Percentiles rank a stretch among this genome's conserved stretches.
Evolutionary conservation across 2,888 invertebrate species (phyloP).

Genomic region (Odontomyia ornata): DNA sequence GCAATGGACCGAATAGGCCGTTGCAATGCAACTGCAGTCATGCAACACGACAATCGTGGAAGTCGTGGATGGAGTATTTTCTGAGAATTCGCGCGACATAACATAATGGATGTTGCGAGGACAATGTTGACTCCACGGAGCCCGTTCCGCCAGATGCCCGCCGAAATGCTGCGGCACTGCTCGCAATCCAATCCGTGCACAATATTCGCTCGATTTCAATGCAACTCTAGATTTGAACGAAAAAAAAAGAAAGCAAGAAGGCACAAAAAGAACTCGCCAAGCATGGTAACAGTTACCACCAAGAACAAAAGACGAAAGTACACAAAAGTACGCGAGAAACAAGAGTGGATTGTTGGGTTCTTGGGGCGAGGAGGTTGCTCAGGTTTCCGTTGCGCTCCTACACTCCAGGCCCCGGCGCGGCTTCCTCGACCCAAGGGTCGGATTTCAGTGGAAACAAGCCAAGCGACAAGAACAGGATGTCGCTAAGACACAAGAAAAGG

Average conservation of each 20-base stretch:
- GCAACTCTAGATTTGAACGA: neutral
- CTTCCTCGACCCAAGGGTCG: neutral
- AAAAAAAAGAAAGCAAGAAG: neutral
- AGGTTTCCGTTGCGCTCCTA: neutral
- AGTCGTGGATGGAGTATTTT: neutral
- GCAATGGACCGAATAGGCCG: too few species aligned
- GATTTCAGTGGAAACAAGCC: neutral
- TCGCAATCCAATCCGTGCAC: constrained; percentile 10
- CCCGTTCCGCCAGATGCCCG: constrained; percentile 32
- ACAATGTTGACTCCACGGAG: neutral
- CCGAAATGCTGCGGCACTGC: neutral
- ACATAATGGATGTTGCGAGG: neutral
- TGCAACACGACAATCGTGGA: constrained; percentile 6
- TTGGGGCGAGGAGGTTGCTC: neutral
- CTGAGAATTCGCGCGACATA: neutral
- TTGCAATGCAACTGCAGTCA: constrained; percentile 3
- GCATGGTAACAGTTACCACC: constrained; percentile 16
- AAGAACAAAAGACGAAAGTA: neutral
- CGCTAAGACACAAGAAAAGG: neutral
- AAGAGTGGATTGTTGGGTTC: neutral
- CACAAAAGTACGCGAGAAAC: neutral
- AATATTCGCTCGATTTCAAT: neutral
- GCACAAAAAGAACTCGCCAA: neutral
- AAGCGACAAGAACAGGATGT: neutral
- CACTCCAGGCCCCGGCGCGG: neutral